Percentiles rank a stretch among this genome's conserved stretches.
These are phyloP conservation scores for Tapirus indicus DNA, from an alignment of 2,797 vertebrate species.

Conservation along the genomic window DNA sequence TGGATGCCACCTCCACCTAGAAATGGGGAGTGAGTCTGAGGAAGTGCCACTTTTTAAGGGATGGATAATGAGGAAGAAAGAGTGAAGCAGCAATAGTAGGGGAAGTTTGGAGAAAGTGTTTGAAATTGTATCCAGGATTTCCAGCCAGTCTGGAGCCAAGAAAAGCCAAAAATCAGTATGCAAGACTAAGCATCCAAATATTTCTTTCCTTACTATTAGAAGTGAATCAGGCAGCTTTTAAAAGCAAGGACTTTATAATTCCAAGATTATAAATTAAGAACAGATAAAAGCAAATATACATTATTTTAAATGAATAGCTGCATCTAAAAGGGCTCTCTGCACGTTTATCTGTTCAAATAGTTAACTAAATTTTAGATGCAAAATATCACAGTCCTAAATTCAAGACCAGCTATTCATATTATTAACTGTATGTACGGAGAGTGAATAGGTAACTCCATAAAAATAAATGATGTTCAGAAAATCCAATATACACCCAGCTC, in stretches of 20 bases:
- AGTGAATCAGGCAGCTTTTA: background rate
- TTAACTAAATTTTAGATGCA: constrained; percentile 7
- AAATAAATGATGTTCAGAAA: constrained; percentile 37
- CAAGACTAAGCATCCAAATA: background rate
- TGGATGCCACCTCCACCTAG: background rate
- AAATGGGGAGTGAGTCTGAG: background rate
- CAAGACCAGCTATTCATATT: constrained; percentile 11
- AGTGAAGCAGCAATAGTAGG: background rate
- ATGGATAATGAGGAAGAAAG: background rate
- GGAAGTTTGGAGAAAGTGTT: background rate
- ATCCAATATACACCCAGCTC: background rate
- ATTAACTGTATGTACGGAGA: background rate
- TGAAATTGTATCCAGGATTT: background rate
- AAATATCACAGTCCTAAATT: background rate
- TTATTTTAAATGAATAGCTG: background rate
- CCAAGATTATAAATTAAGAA: constrained; percentile 31
- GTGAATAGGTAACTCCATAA: background rate
- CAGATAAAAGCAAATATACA: background rate
- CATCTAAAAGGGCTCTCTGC: background rate
- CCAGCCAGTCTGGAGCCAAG: background rate
- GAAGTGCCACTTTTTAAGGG: background rate
- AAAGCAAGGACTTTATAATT: background rate
- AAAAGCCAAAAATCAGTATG: constrained; percentile 25
- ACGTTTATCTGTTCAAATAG: background rate
- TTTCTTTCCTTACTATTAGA: background rate